Percentiles rank a stretch among this genome's conserved stretches.
phyloP scores from a whole-genome alignment of 2,113 vertebrate species.

The Chionomys nivalis region DNA sequence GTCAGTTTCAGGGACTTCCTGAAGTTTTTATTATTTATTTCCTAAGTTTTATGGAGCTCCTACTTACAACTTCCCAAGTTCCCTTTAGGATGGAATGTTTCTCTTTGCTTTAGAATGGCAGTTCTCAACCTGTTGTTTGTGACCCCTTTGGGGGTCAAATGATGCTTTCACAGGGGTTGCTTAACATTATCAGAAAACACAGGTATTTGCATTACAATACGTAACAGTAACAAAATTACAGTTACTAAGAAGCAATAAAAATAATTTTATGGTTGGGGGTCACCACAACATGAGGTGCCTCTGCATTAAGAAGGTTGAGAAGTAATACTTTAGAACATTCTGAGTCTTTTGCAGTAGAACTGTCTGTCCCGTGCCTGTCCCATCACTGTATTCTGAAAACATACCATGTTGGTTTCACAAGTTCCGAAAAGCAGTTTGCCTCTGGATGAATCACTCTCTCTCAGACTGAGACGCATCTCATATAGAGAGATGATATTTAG shows the following conservation, averaged over 20 bases:
- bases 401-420: conserved; percentile 42
- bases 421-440: conserved; percentile 16
- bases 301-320: neutral
- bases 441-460: conserved; percentile 13
- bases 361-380: neutral
- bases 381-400: conserved; percentile 8
- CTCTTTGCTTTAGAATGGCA: neutral
- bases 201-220: neutral
- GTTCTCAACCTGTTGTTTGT: neutral
- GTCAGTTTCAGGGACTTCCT: neutral
- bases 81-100: no score
- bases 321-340: neutral
- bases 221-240: neutral
- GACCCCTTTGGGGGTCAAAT: neutral
- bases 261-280: neutral
- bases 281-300: neutral
- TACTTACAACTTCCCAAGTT: neutral
- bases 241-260: neutral
- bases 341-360: neutral
- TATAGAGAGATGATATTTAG: conserved; percentile 17
- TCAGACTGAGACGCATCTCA: neutral
- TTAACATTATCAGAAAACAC: neutral
- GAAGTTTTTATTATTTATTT: neutral
- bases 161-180: neutral
- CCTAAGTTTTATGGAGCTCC: neutral